Base-by-base conservation (phyloP, 2,113 vertebrate genomes). In the Panurus biarmicus region DNA sequence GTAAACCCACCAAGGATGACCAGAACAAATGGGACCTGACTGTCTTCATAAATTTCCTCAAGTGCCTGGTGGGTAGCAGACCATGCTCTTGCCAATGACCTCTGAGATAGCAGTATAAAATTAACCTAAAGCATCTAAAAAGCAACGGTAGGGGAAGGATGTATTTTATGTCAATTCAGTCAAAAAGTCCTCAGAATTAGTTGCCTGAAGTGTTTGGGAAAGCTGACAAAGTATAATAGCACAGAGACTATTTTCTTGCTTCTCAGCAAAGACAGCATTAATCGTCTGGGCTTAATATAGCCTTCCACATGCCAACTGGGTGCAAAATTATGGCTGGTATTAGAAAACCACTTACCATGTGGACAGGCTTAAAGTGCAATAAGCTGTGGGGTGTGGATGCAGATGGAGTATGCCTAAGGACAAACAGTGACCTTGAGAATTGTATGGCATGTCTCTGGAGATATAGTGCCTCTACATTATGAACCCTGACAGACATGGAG, bases 201-300 rank as follows among this genome's bases (percentile, higher is more conserved):
- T 96, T 95, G 83, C 94, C 85, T 96, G 92, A 93, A 96, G 95
- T 96, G 95, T 94, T 95, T 95, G 88, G 88, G 92, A 94, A 96
- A 92, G 92, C 96, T 96, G 96, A 75, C 83, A 47, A 91, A 88
- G 72, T 95, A 90, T 93, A 94, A 94, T 96, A 93, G 85, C 67
- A 51, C 64, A 86, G 88, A 90, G 51, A 92, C 95, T 94, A 77
- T 96, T 94, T 96, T 94, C 96, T 96, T 95, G 38, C 79, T 90
- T 94, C 96, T 95, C 86, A 94, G 94, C 92, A 93, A 96, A 96
- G 88, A 84, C 69, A 74, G 83, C 95, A 96, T 94, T 96, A 94
- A 94, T 96, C 56, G 90, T 93, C 92, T 86, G 60, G 85, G 94
- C 90, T 96, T 96, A 95, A 96, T 96, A 96, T 96, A 96, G 94